Conservation (phyloP, 2,113 vertebrate genomes). For the Aramus guarauna region DNA sequence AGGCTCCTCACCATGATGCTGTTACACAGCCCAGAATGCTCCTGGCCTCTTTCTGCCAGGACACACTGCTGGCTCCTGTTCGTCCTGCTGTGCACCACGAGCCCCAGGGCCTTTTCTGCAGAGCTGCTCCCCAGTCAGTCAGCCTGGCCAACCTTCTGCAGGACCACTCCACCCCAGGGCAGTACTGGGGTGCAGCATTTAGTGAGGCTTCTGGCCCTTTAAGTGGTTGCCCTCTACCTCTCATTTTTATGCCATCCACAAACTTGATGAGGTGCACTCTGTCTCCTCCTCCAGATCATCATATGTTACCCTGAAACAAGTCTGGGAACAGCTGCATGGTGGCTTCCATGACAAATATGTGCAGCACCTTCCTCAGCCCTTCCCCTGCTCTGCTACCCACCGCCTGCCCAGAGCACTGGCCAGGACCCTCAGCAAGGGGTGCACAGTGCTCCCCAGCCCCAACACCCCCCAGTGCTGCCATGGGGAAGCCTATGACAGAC, state of each 20-base stretch:
- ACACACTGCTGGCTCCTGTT: background rate
- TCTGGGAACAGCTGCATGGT: background rate
- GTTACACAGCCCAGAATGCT: background rate
- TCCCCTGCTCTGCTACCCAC: background rate
- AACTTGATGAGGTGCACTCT: background rate
- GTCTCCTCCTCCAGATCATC: background rate
- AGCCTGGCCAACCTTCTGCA: background rate
- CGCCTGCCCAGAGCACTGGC: background rate
- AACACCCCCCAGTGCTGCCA: fast-evolving
- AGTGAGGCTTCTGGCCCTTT: background rate
- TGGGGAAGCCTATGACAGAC: background rate
- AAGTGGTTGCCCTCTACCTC: fast-evolving
- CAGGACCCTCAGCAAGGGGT: background rate
- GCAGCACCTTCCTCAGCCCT: background rate
- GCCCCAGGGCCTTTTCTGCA: background rate
- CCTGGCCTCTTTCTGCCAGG: background rate
- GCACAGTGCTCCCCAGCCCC: too few species aligned
- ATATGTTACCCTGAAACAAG: background rate
- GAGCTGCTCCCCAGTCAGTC: background rate
- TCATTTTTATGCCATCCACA: background rate
- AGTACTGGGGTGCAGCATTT: background rate
- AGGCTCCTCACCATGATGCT: background rate
- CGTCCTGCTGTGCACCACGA: background rate
- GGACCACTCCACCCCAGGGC: background rate
- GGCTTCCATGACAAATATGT: background rate